Evolutionary conservation across 2,797 vertebrate genomes (phyloP), one percentile per base, ranked within the genome.

Genomic region (Dallia pectoralis): DNA sequence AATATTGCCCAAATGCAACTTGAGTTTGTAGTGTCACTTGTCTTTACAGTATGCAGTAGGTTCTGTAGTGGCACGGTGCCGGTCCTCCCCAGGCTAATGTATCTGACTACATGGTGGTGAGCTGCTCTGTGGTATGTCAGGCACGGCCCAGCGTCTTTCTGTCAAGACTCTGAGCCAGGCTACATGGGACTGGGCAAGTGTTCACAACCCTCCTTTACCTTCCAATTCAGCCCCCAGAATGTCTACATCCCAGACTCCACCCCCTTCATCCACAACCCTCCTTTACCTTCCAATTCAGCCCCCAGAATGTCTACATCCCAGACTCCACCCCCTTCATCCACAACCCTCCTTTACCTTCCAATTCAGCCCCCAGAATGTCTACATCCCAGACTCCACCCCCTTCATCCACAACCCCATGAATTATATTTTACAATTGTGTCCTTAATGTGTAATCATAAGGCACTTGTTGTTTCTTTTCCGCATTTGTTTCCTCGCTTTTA

Each of bases 141-240:
- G 82, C 56, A 63, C n/a, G 79, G 75, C 85, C 83, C 83, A 68
- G 75, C 77, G 49, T 71, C 64, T 76, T 74, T 80, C 86, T 33
- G 81, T 85, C 87, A 87, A 87, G 89, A 88, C 87, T 88, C 77
- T 14, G 62, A 82, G 88, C 87, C 89, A 88, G 64, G 76, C 86
- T 86, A 86, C 66, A 81, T 77, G 88, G 88, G 89, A 85, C 87
- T 83, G 84, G 77, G 84, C 72, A 78, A 83, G 85, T 86, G 86
- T 82, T 84, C 84, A 81, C 81, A 87, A 83, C 86, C 76, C 81
- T 75, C 78, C 77, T 71, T 68, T 74, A 51, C 51, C 75, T 51
- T 40, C 8, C 76, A 25, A 72, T 53, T 22, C 74, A 62, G 40
- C 44, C 30, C 56, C 30, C 75, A 19, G 51, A 30, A 53, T 7